A percentile compares a stretch with the other conserved stretches of the same genome.
Conservation (phyloP, 2,797 vertebrate genomes). For the Lates japonicus region DNA sequence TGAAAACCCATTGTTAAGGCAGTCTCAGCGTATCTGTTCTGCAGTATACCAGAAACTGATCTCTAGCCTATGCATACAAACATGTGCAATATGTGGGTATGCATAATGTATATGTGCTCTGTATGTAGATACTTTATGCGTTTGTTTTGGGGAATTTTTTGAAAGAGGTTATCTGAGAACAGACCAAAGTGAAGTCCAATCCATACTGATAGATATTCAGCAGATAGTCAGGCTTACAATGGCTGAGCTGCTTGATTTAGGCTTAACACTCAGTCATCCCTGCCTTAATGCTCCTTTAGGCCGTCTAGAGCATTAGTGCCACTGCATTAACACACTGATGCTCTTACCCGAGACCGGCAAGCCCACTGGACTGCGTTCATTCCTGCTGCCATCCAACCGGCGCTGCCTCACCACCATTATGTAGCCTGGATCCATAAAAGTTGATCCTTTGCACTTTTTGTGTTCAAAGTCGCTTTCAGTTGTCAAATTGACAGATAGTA, state of each 20-base stretch:
- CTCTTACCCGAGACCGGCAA: conserved; percentile 59
- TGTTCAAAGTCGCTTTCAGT: conserved; percentile 52
- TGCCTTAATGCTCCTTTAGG: conserved; percentile 77
- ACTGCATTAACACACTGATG: conserved; percentile 77
- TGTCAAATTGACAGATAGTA: conserved; percentile 49
- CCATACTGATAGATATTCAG: conserved; percentile 57
- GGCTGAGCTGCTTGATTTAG: conserved; percentile 76
- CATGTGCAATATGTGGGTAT: not conserved
- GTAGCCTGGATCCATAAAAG: conserved; percentile 51
- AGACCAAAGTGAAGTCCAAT: conserved; percentile 32
- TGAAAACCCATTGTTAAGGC: not conserved
- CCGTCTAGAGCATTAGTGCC: conserved; percentile 73
- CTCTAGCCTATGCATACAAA: not conserved
- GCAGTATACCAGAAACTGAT: not conserved
- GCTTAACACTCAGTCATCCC: conserved; percentile 75
- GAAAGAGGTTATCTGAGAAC: conserved; percentile 43
- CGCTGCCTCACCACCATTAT: conserved; percentile 1
- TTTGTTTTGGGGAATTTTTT: conserved; percentile 20
- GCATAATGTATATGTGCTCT: not conserved
- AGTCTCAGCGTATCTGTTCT: not conserved
- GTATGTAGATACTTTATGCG: not conserved
- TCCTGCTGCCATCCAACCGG: not conserved
- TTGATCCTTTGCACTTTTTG: conserved; percentile 43
- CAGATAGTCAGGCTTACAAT: conserved; percentile 71
- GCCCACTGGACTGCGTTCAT: conserved; percentile 33